A percentile compares a stretch with the other conserved stretches of the same genome.
Conservation (phyloP, 1,140 invertebrate genomes). For the Cherax quadricarinatus region DNA sequence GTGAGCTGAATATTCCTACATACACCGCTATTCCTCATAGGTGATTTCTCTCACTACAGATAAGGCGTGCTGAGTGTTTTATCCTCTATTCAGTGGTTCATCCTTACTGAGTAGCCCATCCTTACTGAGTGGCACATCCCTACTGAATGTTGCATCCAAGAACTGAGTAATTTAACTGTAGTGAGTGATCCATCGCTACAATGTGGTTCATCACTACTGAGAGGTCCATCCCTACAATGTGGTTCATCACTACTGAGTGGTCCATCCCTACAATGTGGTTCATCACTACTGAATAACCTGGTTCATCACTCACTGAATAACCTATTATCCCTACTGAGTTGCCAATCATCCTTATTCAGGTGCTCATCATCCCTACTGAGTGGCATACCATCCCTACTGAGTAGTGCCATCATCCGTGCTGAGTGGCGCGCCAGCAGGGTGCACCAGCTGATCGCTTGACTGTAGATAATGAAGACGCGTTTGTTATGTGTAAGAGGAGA, state of each 20-base stretch:
- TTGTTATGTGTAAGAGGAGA: conserved; percentile 12
- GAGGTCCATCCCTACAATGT: too few species aligned
- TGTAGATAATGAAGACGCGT: conserved; percentile 3
- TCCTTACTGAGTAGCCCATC: background rate
- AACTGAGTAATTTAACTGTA: too few species aligned
- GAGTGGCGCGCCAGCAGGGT: background rate
- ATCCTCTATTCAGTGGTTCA: background rate
- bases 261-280: background rate
- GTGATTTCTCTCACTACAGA: too few species aligned
- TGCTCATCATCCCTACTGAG: background rate
- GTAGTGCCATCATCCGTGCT: background rate
- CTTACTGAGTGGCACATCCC: background rate
- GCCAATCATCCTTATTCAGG: too few species aligned
- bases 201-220: too few species aligned
- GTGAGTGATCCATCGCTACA: too few species aligned
- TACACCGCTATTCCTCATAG: too few species aligned
- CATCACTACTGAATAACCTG: background rate
- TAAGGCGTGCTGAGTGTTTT: background rate
- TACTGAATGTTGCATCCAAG: background rate
- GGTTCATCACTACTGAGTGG: background rate
- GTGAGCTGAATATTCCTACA: too few species aligned
- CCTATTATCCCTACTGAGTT: too few species aligned
- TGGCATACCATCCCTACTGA: background rate
- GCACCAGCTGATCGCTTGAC: background rate
- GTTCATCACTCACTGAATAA: background rate